Evolutionary conservation across 2,888 invertebrate genomes (phyloP), one percentile per base, ranked within the genome.

Genomic region (Subacronicta megacephala): DNA sequence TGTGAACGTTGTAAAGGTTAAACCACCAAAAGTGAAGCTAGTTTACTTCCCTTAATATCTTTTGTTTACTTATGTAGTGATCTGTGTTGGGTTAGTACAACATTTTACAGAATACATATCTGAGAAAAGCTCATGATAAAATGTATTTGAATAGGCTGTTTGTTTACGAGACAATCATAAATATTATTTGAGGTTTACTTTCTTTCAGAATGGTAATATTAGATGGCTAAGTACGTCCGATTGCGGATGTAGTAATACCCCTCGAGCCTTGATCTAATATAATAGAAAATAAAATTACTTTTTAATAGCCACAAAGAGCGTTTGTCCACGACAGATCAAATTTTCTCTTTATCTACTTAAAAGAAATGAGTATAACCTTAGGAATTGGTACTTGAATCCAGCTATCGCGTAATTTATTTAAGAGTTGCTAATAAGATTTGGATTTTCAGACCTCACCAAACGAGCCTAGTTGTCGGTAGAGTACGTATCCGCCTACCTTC

Each of bases 181-280:
- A 40, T 23, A 23, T 6, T 36, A 36, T 50, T 46, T 35, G 10
- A 4, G n/a, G 1, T 16, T 37, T 26, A 7, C 9, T n/a, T 10
- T 36, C 45, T 44, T 2, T 29, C 17, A 40, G 49, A 62, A 33
- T 38, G 40, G 56, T 41, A 41, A 23, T 35, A 35, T 35, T 46
- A 40, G 41, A 29, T 40, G 2, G 29, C 10, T 43, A 49, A 45
- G 37, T 45, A 55, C 37, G 16, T 20, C 31, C 42, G 15, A 41
- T 46, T 26, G 35, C 29, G 33, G 7, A 1, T 18, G 44, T 50
- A 56, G 41, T 41, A 29, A 47, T 18, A 29, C 18, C 18, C 31
- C n/a, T 31, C n/a, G 31, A 31, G 12, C n/a, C n/a, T 31, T 31
- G 31, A n/a, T n/a, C n/a, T 31, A n/a, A n/a, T 31, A 31, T n/a